Evolutionary conservation across 2,797 vertebrate species (phyloP).

Genomic region (Sphaeramia orbicularis): DNA sequence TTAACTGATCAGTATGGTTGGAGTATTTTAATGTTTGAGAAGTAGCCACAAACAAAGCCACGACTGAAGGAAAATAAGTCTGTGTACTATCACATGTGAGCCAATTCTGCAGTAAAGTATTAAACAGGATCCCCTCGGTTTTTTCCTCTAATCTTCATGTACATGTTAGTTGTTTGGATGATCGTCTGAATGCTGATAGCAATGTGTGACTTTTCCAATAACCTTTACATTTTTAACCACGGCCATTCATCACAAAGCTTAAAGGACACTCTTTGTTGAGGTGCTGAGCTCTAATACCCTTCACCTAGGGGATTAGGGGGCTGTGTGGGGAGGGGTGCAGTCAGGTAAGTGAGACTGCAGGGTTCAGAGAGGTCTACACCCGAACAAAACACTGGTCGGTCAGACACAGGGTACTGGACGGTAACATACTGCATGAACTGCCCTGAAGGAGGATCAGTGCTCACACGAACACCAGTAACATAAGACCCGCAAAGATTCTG

Average conservation of each 20-base stretch:
- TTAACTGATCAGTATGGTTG: not conserved
- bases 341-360: slow-evolving; percentile 65
- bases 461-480: slow-evolving; percentile 32
- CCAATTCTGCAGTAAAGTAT: slow-evolving; percentile 6
- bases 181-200: slow-evolving; percentile 14
- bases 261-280: slow-evolving; percentile 71
- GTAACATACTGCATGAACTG: slow-evolving; percentile 20
- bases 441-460: slow-evolving; percentile 4
- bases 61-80: too few relatives aligned
- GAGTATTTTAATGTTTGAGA: not conserved
- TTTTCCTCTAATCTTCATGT: slow-evolving; percentile 7
- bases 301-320: slow-evolving; percentile 66
- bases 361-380: slow-evolving; percentile 58
- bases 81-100: not conserved
- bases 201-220: slow-evolving; percentile 27
- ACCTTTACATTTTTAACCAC: slow-evolving; percentile 46
- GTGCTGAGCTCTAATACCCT: slow-evolving; percentile 60
- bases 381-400: slow-evolving; percentile 65
- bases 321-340: slow-evolving; percentile 29
- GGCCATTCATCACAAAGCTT: slow-evolving; percentile 58
- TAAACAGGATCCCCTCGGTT: slow-evolving; percentile 11
- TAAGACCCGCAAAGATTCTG: slow-evolving; percentile 32
- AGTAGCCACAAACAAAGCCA: not conserved
- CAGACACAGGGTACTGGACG: slow-evolving; percentile 58
- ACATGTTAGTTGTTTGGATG: slow-evolving; percentile 21